These are phyloP conservation scores for Drosophila repleta DNA, from an alignment of 1,140 invertebrate species.

Conservation along the genomic window DNA sequence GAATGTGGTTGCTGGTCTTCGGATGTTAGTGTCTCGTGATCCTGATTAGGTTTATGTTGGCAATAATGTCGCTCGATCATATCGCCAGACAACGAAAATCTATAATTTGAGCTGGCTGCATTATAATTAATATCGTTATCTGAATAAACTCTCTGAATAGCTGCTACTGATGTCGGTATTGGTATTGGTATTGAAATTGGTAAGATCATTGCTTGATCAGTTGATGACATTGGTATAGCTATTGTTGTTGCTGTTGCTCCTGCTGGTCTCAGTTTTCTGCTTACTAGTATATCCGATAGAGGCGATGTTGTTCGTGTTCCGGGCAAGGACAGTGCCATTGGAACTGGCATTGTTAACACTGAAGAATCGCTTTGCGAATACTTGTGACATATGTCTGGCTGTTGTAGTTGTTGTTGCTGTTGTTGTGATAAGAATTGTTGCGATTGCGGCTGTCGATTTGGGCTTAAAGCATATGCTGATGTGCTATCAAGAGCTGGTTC, in stretches of 20 bases:
- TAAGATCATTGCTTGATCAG: slow-evolving; percentile 74
- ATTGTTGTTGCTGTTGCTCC: slow-evolving; percentile 21
- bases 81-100: slow-evolving; percentile 12
- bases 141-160: slow-evolving; percentile 68
- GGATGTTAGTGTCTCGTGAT: slow-evolving; percentile 15
- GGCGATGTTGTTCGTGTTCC: slow-evolving; percentile 63
- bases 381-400: slow-evolving; percentile 19
- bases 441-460: slow-evolving; percentile 68
- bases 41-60: slow-evolving; percentile 22
- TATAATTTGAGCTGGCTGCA: slow-evolving; percentile 25
- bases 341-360: slow-evolving; percentile 17
- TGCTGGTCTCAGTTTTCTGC: slow-evolving; percentile 7
- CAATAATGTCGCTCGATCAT: slow-evolving; percentile 15
- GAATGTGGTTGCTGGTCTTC: slow-evolving; percentile 57
- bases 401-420: neutral
- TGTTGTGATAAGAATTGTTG: slow-evolving; percentile 34
- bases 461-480: slow-evolving; percentile 34
- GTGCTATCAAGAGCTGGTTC: slow-evolving; percentile 49
- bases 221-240: slow-evolving; percentile 49
- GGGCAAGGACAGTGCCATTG: slow-evolving; percentile 57
- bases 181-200: slow-evolving; percentile 51
- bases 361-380: slow-evolving; percentile 29
- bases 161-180: slow-evolving; percentile 54
- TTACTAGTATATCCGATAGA: slow-evolving; percentile 52
- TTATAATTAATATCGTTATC: slow-evolving; percentile 71